Evolutionary conservation across 1,140 invertebrate genomes (phyloP).

Genomic region (Drosophila cardini): DNA sequence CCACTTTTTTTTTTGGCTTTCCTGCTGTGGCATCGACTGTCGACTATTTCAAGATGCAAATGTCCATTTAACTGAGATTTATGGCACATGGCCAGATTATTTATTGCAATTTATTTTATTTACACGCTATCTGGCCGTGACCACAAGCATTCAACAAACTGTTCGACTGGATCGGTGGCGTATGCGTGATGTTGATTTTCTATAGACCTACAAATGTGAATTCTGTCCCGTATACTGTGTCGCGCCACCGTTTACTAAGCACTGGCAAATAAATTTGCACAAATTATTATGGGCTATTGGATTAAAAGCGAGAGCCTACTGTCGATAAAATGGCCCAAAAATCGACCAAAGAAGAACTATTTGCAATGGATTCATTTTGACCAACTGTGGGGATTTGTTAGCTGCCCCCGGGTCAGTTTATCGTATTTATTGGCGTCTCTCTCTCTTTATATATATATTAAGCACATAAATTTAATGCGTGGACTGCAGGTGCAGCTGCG

Average conservation of each 20-base stretch:
- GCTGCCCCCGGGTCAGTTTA: conserved; percentile 63
- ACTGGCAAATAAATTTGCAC: conserved; percentile 79
- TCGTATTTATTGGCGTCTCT: conserved; percentile 71
- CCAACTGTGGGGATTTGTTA: conserved; percentile 25
- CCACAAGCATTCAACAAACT: conserved; percentile 49
- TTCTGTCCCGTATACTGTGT: conserved; percentile 6
- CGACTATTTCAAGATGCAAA: conserved; percentile 82
- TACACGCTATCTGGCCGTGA: conserved; percentile 76
- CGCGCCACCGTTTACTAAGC: conserved; percentile 56
- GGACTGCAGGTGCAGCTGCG: conserved; percentile 52
- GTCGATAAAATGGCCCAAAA: conserved; percentile 40
- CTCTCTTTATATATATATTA: conserved; percentile 70
- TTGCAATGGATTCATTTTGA: conserved; percentile 43
- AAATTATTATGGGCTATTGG: conserved; percentile 79
- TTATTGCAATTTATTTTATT: conserved; percentile 84
- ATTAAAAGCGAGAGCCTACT: conserved; percentile 60
- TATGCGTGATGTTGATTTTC: conserved; percentile 37
- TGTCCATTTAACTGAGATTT: conserved; percentile 83
- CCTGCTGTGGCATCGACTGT: conserved; percentile 34
- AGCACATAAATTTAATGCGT: conserved; percentile 69
- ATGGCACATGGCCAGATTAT: conserved; percentile 77
- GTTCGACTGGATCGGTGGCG: conserved; percentile 34
- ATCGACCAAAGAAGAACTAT: conserved; percentile 20
- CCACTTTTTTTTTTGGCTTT: conserved; percentile 38
- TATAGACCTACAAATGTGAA: conserved; percentile 6